Base-by-base conservation (phyloP, 2,797 vertebrate species). In the Hapalemur alaotrensis region DNA sequence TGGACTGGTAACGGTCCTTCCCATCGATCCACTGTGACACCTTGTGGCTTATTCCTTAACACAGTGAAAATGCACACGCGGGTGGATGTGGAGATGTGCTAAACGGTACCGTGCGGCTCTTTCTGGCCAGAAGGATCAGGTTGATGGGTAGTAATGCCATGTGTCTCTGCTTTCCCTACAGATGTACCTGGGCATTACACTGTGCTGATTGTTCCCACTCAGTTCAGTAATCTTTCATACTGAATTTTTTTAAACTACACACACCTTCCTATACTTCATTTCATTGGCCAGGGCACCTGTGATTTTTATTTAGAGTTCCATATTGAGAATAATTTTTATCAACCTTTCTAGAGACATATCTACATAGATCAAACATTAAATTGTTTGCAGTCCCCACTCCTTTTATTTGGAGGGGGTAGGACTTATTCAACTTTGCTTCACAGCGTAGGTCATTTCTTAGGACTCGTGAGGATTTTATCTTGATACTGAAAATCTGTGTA, bases 1-100 rank as follows among this genome's bases (percentile, higher is more conserved):
- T 95, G 41, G 93, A 97, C 94, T 97, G 97, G 94, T 96, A 97
- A 97, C 78, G 94, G 86, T 97, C 73, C 92, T 91, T 94, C 97
- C 91, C n/a, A 2, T 22, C 93, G 97, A 97, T 97, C 79, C 90
- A 80, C 97, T 93, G 87, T 96, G 98, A 98, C 96, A 97, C 94
- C 95, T 96, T 73, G 97, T 96, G 97, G 96, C 89, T 98, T 86
- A 23, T 13, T 69, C 91, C 95, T 94, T 93, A 91, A 72, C 72
- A 38, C 3, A 46, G 48, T 78, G 69, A 46, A 96, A 91, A 89
- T 1, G 4, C 67, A 90, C 94, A 87, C 73, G 32, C 13, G 30
- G 95, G 25, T 81, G 63, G 92, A 95, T 14, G 63, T 20, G 90
- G 75, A 35, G n/a, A 20, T 2, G 14, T 83, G 41, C 89, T 57